Evolutionary conservation across 1,140 invertebrate genomes (phyloP).

Genomic region (Mamestra configurata): DNA sequence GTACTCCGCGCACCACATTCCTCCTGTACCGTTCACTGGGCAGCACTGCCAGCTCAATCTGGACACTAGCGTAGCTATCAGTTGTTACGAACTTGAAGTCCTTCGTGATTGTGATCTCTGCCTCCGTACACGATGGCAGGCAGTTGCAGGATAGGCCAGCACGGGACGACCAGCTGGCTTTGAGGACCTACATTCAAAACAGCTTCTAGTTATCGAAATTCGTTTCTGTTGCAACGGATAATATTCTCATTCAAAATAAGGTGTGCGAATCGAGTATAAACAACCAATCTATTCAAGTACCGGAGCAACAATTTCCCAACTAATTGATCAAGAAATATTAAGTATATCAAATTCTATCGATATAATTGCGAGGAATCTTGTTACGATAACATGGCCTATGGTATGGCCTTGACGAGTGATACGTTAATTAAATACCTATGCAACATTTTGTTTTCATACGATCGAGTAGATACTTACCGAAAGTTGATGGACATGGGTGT

Average conservation of each 20-base stretch:
- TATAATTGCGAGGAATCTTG: too few relatives aligned
- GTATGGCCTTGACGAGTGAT: too few relatives aligned
- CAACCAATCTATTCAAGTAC: too few relatives aligned
- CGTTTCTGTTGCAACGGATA: too few relatives aligned
- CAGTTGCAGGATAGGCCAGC: conserved; percentile 89
- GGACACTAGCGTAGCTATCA: conserved; percentile 81
- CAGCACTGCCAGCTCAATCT: conserved; percentile 88
- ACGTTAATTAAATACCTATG: too few relatives aligned
- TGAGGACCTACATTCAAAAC: conserved; percentile 69
- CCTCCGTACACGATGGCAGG: conserved; percentile 90
- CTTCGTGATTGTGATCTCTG: conserved; percentile 88
- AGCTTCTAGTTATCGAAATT: background rate
- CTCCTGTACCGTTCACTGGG: conserved; percentile 89
- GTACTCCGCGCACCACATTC: conserved; percentile 89
- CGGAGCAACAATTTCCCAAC: too few relatives aligned
- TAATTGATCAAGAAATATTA: too few relatives aligned
- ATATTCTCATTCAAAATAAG: too few relatives aligned
- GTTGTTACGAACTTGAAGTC: conserved; percentile 83
- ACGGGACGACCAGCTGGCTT: conserved; percentile 82
- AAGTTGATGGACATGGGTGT: conserved; percentile 89
- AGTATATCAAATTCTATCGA: too few relatives aligned
- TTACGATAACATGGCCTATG: too few relatives aligned
- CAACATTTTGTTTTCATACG: too few relatives aligned
- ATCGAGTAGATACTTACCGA: conserved; percentile 81
- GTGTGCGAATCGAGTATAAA: too few relatives aligned